Base-by-base conservation (phyloP, 2,113 vertebrate genomes). In the Vidua macroura region DNA sequence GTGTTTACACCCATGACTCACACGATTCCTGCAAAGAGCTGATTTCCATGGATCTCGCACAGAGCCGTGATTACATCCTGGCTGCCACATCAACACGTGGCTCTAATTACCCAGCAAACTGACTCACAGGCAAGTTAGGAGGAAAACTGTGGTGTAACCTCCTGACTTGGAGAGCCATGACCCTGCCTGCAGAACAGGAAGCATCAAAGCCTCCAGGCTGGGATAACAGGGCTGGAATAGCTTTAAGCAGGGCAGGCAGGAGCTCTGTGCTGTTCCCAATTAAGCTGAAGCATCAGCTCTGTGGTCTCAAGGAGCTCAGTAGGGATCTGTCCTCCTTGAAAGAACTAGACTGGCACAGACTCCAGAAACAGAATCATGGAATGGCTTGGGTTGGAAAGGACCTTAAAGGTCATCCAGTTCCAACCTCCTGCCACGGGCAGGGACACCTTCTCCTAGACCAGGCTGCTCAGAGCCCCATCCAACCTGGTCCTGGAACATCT, bases 1-100 rank as follows among this genome's bases (percentile, higher is more conserved):
- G 95, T 75, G 93, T 86, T 96, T 88, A 14, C 82, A 52, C 35
- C 92, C 52, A n/a, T 98, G 96, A 97, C 96, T 97, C 97, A 97
- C 17, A 15, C 28, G 72, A 5, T 83, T 97, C 96, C 96, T 86
- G 81, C 4, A 31, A 95, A 96, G 84, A 79, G 76, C 66, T 15
- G 67, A 90, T 91, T 96, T 95, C 91, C 94, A 97, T 16, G 79
- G 95, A 91, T 78, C 88, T 49, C 49, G 68, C 53, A 49, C 88
- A 24, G 69, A 86, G 92, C 95, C 39, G 0, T 55, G 87, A 95
- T 93, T 77, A 31, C 17, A 51, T 31, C 88, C 92, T 68, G 94
- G 90, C 75, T 96, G 94, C 88, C 86, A 1, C 73, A 83, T 96
- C 91, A 84, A 92, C 96, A 95, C 91, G 79, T 95, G 95, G 70